Percentiles rank a stretch among this genome's conserved stretches.
phyloP scores from a whole-genome alignment of 2,113 vertebrate species.

The Oncorhynchus tshawytscha region DNA sequence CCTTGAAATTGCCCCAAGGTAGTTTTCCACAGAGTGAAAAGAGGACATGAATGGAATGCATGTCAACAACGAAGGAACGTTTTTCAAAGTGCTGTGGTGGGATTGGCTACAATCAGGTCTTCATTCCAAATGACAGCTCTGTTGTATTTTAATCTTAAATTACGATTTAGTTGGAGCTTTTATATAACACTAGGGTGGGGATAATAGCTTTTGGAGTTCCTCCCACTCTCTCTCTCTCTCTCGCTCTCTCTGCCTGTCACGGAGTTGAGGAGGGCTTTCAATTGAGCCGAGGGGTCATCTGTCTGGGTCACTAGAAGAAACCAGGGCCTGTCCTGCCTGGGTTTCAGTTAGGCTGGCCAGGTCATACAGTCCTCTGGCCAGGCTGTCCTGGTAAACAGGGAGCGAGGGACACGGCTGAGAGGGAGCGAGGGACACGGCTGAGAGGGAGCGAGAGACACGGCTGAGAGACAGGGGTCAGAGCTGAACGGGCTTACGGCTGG shows the following conservation, averaged over 20 bases:
- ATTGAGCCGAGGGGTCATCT: neutral
- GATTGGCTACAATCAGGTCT: slow-evolving; percentile 11
- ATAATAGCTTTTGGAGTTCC: neutral
- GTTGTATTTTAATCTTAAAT: slow-evolving; percentile 5
- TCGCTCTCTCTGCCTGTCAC: neutral
- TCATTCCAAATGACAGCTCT: slow-evolving; percentile 10
- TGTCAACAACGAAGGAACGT: slow-evolving; percentile 13
- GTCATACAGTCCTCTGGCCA: neutral
- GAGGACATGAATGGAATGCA: neutral
- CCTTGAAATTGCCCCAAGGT: slow-evolving; percentile 10
- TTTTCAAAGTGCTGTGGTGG: slow-evolving; percentile 10
- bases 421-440: neutral
- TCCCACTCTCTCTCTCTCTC: neutral
- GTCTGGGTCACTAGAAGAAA: slow-evolving; percentile 1
- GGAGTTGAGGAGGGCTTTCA: slow-evolving; percentile 1
- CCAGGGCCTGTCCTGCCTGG: neutral
- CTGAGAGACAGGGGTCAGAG: neutral
- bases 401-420: neutral
- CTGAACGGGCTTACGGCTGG: neutral
- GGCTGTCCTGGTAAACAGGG: neutral
- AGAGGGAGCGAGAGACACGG: neutral
- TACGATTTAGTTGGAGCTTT: slow-evolving; percentile 7
- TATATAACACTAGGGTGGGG: neutral
- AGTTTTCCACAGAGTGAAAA: neutral
- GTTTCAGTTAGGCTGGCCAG: neutral